Conservation (phyloP, 2,113 vertebrate genomes). For the Corapipo altera region DNA sequence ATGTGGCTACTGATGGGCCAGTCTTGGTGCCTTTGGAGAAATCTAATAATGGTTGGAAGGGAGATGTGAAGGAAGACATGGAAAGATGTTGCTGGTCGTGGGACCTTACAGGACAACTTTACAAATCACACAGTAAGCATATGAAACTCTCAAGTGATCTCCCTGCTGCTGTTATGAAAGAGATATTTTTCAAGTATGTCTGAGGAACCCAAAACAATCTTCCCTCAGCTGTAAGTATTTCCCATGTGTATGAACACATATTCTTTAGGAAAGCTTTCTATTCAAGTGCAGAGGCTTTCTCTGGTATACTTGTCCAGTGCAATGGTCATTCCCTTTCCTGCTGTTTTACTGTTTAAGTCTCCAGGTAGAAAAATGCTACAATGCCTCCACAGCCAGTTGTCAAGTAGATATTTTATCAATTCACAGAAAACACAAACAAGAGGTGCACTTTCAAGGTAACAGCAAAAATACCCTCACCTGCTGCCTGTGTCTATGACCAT, state of each 20-base stretch:
- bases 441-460: background rate
- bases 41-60: background rate
- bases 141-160: background rate
- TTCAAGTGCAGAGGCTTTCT: background rate
- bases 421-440: background rate
- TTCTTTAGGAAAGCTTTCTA: background rate
- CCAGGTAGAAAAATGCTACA: background rate
- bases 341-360: background rate
- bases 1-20: background rate
- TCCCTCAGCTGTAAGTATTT: background rate
- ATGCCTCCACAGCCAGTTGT: background rate
- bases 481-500: fast-evolving
- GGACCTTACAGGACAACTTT: background rate
- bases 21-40: background rate
- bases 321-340: background rate
- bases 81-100: background rate
- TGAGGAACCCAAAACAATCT: background rate
- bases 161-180: background rate
- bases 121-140: background rate
- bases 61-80: background rate
- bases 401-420: background rate
- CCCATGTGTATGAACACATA: background rate
- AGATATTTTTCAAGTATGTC: background rate
- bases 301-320: background rate
- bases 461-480: background rate